Evolutionary conservation across 2,797 vertebrate genomes (phyloP).

Genomic region (Sebastes nivosus): DNA sequence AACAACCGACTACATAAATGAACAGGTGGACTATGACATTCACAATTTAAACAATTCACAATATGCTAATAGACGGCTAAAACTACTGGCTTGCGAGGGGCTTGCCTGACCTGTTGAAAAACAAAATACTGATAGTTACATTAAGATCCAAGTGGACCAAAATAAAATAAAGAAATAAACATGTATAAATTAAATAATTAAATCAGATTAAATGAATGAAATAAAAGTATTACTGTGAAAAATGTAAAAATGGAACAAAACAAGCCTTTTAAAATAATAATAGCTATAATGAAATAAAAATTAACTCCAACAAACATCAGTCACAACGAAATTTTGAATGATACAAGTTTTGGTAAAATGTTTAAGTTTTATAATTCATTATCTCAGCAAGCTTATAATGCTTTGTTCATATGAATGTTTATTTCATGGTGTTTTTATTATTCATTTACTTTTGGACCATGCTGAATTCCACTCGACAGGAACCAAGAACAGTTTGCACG

Average conservation of each 20-base stretch:
- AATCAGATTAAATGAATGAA: accelerated
- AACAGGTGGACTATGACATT: not conserved
- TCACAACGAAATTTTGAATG: too few relatives aligned
- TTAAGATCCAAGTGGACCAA: not conserved
- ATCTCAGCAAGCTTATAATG: not conserved
- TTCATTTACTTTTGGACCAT: not conserved
- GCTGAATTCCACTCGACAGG: not conserved
- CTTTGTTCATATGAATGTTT: not conserved
- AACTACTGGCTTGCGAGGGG: not conserved
- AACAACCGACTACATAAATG: not conserved
- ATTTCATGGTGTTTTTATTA: not conserved
- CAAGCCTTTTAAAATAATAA: not conserved
- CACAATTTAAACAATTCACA: not conserved
- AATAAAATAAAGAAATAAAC: not conserved
- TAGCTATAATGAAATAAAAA: not conserved
- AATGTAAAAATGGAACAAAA: not conserved
- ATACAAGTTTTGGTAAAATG: too few relatives aligned
- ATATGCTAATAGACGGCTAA: too few relatives aligned
- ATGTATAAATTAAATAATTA: not conserved
- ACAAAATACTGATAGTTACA: not conserved
- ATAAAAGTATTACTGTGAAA: not conserved
- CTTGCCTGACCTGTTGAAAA: not conserved
- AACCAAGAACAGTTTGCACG: not conserved
- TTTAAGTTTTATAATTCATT: not conserved
- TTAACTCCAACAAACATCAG: not conserved